Percentiles rank a stretch among this genome's conserved stretches.
These are phyloP conservation scores for Rhopalosiphum padi DNA, from an alignment of 1,140 invertebrate genomes.

Conservation along the genomic window DNA sequence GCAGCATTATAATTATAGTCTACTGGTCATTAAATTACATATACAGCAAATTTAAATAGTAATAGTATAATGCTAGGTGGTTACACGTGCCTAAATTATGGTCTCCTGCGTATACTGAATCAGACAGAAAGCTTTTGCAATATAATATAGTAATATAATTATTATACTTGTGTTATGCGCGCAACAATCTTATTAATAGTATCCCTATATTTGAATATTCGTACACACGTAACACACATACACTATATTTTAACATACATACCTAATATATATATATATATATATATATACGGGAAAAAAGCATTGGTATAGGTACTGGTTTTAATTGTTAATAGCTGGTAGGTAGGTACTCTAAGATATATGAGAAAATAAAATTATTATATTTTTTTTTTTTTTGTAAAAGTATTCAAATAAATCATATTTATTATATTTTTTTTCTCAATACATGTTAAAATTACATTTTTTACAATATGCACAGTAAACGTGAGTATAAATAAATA, in stretches of 20 bases:
- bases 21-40: not conserved
- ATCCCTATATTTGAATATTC: not conserved
- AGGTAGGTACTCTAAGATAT: no score
- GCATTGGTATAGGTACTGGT: no score
- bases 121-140: not conserved
- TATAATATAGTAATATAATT: not conserved
- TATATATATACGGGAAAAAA: no score
- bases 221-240: no score
- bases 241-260: no score
- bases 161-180: not conserved
- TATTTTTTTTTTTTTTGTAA: no score
- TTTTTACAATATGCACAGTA: not conserved
- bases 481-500: not conserved
- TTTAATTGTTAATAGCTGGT: no score
- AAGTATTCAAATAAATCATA: no score
- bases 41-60: not conserved
- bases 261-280: no score
- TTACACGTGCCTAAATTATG: not conserved
- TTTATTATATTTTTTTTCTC: not conserved
- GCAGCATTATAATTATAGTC: not conserved
- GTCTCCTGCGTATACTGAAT: not conserved
- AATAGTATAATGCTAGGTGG: not conserved
- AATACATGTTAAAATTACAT: not conserved
- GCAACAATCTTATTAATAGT: not conserved
- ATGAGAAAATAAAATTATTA: no score